Conservation (phyloP, 2,888 invertebrate species). For the Apodemia duryi region DNA sequence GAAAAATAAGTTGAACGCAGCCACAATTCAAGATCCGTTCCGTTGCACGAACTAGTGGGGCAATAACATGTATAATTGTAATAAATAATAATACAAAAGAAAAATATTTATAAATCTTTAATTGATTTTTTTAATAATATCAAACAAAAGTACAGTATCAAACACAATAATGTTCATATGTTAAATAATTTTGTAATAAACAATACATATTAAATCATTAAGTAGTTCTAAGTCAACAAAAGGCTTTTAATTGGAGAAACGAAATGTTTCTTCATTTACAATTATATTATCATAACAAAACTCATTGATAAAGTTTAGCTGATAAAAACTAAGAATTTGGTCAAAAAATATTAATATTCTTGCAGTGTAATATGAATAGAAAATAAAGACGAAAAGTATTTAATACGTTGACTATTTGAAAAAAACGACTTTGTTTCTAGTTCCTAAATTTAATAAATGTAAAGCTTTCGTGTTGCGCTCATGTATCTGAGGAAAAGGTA, state of each 20-base stretch:
- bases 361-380: neutral
- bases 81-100: too few species aligned
- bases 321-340: neutral
- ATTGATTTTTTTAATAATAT: too few species aligned
- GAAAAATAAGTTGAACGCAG: too few species aligned
- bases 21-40: too few species aligned
- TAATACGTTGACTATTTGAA: neutral
- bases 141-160: too few species aligned
- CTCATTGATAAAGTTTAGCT: constrained; percentile 4
- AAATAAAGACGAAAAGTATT: neutral
- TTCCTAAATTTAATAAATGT: neutral
- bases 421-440: too few species aligned
- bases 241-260: neutral
- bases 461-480: neutral
- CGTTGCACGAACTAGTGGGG: too few species aligned
- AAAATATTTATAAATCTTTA: too few species aligned
- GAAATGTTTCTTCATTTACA: constrained; percentile 7
- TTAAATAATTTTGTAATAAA: too few species aligned
- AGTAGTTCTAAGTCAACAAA: neutral
- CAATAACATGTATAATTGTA: too few species aligned
- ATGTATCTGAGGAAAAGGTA: constrained; percentile 26
- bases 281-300: constrained; percentile 8
- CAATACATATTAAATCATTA: too few species aligned
- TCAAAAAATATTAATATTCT: neutral
- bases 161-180: too few species aligned